These are phyloP conservation scores for Nephotettix cincticeps DNA, from an alignment of 1,140 invertebrate genomes.

Conservation along the genomic window DNA sequence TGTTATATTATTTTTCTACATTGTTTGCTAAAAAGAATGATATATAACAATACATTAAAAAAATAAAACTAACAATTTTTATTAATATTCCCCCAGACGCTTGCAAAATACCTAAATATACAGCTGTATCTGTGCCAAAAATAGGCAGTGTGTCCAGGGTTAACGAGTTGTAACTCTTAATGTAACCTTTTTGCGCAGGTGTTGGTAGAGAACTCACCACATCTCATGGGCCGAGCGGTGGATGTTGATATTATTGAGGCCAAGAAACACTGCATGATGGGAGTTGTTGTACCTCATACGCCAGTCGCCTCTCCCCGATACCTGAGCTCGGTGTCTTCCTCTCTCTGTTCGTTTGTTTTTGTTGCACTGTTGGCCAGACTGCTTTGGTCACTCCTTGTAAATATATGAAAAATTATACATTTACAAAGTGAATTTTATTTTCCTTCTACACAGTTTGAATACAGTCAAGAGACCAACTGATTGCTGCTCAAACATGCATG, in stretches of 20 bases:
- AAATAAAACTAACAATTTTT: not conserved
- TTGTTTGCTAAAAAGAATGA: not conserved
- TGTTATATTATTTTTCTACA: not conserved
- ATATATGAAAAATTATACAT: not conserved
- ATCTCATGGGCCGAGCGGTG: constrained; percentile 80
- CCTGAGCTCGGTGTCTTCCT: constrained; percentile 22
- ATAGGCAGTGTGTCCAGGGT: constrained; percentile 10
- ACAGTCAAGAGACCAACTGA: no score
- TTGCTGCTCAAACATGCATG: no score
- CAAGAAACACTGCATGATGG: constrained; percentile 87
- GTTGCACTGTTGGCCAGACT: constrained; percentile 34
- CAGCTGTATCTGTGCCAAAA: not conserved
- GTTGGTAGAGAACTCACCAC: constrained; percentile 72
- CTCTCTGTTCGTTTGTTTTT: constrained; percentile 30
- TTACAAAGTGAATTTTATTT: no score
- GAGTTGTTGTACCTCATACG: constrained; percentile 46
- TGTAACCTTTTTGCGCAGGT: constrained; percentile 63
- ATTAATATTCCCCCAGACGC: not conserved
- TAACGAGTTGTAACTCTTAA: no score
- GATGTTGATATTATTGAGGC: constrained; percentile 72
- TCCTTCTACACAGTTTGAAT: no score
- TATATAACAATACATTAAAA: not conserved
- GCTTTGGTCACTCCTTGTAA: constrained; percentile 35
- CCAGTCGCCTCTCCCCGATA: not conserved
- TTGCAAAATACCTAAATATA: not conserved